Conservation (phyloP, 1,140 invertebrate genomes). For the Solenopsis fugax region DNA sequence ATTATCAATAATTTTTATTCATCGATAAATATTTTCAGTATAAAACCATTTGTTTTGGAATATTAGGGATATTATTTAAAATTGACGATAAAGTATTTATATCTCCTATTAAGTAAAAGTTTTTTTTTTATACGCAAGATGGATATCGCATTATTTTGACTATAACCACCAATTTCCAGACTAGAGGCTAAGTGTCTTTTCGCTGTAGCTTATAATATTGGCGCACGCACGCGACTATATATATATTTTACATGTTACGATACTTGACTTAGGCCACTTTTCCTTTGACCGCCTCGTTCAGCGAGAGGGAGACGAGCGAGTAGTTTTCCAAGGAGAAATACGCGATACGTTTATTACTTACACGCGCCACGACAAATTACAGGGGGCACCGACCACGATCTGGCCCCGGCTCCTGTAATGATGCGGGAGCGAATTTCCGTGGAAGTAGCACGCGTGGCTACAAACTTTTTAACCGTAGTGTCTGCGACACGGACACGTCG, state of each 20-base stretch:
- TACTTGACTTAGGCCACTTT: constrained; percentile 31
- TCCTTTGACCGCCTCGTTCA: constrained; percentile 13
- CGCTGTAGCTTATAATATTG: background rate
- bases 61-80: background rate
- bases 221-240: background rate
- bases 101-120: background rate
- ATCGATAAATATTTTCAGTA: background rate
- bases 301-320: constrained; percentile 1
- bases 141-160: background rate
- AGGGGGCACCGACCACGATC: constrained; percentile 40
- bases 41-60: background rate
- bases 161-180: constrained; percentile 1
- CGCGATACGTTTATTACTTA: constrained; percentile 54
- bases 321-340: constrained; percentile 42
- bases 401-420: constrained; percentile 37
- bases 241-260: constrained; percentile 16
- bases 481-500: constrained; percentile 27
- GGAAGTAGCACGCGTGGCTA: constrained; percentile 54
- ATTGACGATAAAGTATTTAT: constrained; percentile 1
- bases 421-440: constrained; percentile 54
- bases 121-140: background rate
- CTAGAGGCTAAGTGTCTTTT: background rate
- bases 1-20: constrained; percentile 5
- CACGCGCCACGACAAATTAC: constrained; percentile 54
- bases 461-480: constrained; percentile 63